Evolutionary conservation across 2,797 vertebrate species (phyloP), one percentile per base, ranked within the genome.

Genomic region (Pygocentrus nattereri): DNA sequence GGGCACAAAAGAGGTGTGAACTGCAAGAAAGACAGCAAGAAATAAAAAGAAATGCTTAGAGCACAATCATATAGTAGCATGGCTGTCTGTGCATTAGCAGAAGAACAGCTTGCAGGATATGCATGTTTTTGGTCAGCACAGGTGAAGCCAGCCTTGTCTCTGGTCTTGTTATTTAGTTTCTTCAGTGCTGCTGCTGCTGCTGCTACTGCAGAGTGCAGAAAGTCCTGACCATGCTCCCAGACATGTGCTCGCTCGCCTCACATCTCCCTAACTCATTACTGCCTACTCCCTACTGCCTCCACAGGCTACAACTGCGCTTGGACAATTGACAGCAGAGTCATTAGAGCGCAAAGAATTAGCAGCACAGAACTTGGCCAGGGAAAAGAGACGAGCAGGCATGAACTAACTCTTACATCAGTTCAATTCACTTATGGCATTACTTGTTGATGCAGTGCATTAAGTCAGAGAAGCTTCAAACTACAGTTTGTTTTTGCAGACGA

Each of bases 261-360:
- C 59, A 31, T 34, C 59, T 64, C 34, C 62, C 54, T 30, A 76
- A 64, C 31, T 73, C 50, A 69, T 69, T 83, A 79, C 41, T 69
- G 54, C 27, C 44, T 73, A 65, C 47, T 70, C 27, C 68, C 18
- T 77, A 68, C 34, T 23, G 56, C 61, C 34, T 74, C 50, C 76
- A 16, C 31, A 59, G 34, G 71, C 52, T 38, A 8, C 30, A 19
- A 71, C 73, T 65, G 25, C 18, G 16, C 76, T 78, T 67, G 54
- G 71, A 34, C n/a, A 59, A 41, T 82, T 74, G 61, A 78, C 47
- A 41, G 67, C 11, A 19, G 50, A 82, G 68, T n/a, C 58, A 47
- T 78, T 34, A 82, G 61, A 44, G 62, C 12, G 0, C 16, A 82
- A 79, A 65, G 49, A 56, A 78, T 56, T 56, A 82, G 44, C 38